Conservation (phyloP, 2,113 vertebrate genomes). For the Gambusia holbrooki region DNA sequence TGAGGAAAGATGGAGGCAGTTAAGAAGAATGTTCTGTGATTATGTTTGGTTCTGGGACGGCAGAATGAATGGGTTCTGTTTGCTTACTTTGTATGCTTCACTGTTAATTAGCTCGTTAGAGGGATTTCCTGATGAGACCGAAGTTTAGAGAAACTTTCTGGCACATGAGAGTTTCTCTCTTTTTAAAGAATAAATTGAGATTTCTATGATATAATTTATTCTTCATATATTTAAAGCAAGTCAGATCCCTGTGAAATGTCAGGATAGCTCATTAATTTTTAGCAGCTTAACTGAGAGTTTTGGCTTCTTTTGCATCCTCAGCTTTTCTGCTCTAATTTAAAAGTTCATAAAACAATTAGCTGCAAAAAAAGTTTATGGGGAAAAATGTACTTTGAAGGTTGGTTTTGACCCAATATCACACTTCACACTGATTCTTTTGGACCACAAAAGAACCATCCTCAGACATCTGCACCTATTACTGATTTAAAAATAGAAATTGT, state of each 20-base stretch:
- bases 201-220: background rate
- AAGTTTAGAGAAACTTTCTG: background rate
- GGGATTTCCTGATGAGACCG: background rate
- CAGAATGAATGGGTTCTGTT: constrained; percentile 31
- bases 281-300: background rate
- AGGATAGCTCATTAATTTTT: too few relatives aligned
- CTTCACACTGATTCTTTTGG: background rate
- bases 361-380: background rate
- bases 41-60: background rate
- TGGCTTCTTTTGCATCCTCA: constrained; percentile 4
- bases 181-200: background rate
- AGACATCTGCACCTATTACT: too few relatives aligned
- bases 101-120: constrained; percentile 44
- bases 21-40: constrained; percentile 2
- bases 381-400: background rate
- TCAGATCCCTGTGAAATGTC: too few relatives aligned
- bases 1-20: background rate
- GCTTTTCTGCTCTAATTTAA: background rate
- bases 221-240: background rate
- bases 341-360: background rate
- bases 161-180: background rate
- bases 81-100: constrained; percentile 8
- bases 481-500: too few relatives aligned
- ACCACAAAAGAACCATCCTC: too few relatives aligned
- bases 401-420: background rate